phyloP scores from a whole-genome alignment of 1,140 invertebrate species.

The Panagrolaimus sp. region DNA sequence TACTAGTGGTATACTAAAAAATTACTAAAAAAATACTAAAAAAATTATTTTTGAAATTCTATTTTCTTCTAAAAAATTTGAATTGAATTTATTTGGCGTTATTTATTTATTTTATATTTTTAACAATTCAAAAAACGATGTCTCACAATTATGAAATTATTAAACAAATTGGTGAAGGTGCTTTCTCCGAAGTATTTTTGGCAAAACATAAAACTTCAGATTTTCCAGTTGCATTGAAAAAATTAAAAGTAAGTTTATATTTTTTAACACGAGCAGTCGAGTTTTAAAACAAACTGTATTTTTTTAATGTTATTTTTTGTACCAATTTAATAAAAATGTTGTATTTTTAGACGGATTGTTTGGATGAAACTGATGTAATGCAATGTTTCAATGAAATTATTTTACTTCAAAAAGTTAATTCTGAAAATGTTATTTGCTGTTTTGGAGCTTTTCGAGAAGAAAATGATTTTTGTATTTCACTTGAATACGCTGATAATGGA shows the following conservation, averaged over 20 bases:
- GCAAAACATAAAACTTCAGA: background rate
- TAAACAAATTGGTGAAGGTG: background rate
- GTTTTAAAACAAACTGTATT: background rate
- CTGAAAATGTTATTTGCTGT: conserved; percentile 74
- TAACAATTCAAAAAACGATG: no score
- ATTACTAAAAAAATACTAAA: no score
- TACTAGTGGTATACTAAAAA: no score
- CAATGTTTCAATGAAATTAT: conserved; percentile 72
- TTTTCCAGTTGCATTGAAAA: background rate
- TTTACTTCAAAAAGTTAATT: conserved; percentile 70
- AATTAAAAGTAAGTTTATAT: background rate
- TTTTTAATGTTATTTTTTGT: background rate
- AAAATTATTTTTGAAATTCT: no score
- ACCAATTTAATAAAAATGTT: background rate
- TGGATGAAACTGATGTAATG: conserved; percentile 68
- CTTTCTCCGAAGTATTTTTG: background rate
- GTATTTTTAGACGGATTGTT: conserved; percentile 66
- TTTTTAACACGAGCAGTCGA: no score
- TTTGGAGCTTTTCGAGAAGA: conserved; percentile 71
- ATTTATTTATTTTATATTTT: no score
- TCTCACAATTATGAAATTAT: background rate
- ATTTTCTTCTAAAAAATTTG: no score
- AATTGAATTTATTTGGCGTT: no score
- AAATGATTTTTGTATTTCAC: conserved; percentile 69
- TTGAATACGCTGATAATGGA: conserved; percentile 75